Percentiles rank a stretch among this genome's conserved stretches.
Conservation (phyloP, 2,888 invertebrate species). For the Lomographa bimaculata region DNA sequence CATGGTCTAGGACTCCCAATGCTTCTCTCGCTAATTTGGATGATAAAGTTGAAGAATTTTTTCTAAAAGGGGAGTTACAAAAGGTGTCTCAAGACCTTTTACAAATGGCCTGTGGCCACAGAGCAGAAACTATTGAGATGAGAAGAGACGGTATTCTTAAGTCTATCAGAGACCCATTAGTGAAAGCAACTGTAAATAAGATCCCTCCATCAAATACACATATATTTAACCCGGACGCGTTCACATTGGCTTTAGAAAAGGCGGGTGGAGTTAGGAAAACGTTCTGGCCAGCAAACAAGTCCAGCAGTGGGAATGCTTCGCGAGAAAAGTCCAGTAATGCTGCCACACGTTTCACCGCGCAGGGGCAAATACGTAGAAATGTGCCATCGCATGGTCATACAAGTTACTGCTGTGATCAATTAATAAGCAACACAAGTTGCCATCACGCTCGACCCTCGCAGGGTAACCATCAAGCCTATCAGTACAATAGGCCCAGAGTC, state of each 20-base stretch:
- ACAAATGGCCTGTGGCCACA: constrained; percentile 15
- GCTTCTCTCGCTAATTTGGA: constrained; percentile 5
- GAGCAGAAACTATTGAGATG: constrained; percentile 22
- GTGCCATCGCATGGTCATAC: constrained; percentile 21
- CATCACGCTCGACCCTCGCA: constrained; percentile 1
- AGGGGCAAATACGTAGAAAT: constrained; percentile 3
- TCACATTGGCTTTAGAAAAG: constrained; percentile 27
- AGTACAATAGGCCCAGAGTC: background rate
- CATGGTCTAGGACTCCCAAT: constrained; percentile 10
- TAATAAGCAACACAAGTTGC: background rate
- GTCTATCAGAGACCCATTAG: constrained; percentile 20
- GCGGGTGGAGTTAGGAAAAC: constrained; percentile 30
- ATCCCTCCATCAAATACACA: constrained; percentile 17
- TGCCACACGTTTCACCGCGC: constrained; percentile 16
- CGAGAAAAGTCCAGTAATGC: background rate
- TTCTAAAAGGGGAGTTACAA: constrained; percentile 15
- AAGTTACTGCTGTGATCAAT: background rate
- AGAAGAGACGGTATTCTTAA: constrained; percentile 19
- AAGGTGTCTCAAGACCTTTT: constrained; percentile 22
- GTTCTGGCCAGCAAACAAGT: constrained; percentile 23
- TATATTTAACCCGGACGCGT: constrained; percentile 21
- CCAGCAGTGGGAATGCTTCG: background rate
- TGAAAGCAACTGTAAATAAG: constrained; percentile 15
- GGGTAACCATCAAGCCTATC: background rate
- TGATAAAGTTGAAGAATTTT: constrained; percentile 12